phyloP scores from a whole-genome alignment of 2,888 invertebrate genomes.

The Artemia sinica region DNA sequence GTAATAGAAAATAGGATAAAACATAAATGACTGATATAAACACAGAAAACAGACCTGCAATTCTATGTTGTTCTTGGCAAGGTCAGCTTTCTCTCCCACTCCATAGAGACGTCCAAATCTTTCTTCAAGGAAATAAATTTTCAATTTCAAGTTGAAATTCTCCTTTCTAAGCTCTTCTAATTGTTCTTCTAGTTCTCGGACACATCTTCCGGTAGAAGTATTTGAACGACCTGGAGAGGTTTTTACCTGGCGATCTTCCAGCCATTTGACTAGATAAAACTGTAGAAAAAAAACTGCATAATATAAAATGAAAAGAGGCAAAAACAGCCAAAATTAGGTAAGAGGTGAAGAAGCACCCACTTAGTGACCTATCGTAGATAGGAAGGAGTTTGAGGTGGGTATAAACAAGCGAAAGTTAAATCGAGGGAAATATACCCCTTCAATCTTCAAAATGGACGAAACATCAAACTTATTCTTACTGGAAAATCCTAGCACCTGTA shows the following conservation, averaged over 20 bases:
- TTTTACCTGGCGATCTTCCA: constrained; percentile 24
- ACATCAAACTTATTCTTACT: no score
- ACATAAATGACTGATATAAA: no score
- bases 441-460: no score
- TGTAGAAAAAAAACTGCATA: not conserved
- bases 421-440: no score
- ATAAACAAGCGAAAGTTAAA: no score
- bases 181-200: constrained; percentile 80
- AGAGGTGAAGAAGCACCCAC: no score
- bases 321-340: no score
- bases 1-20: no score
- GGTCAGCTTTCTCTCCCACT: constrained; percentile 45
- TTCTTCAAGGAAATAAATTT: constrained; percentile 79
- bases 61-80: constrained; percentile 47
- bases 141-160: constrained; percentile 75
- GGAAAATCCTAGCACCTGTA: no score
- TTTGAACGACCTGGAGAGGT: constrained; percentile 33
- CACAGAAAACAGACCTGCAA: constrained; percentile 37
- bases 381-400: no score
- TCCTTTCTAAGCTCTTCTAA: constrained; percentile 64
- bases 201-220: constrained; percentile 42
- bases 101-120: constrained; percentile 48
- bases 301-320: not conserved
- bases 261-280: constrained; percentile 16
- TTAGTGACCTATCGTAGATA: no score